A percentile compares a stretch with the other conserved stretches of the same genome.
phyloP scores from a whole-genome alignment of 2,113 vertebrate species.

The Hypanus sabinus region DNA sequence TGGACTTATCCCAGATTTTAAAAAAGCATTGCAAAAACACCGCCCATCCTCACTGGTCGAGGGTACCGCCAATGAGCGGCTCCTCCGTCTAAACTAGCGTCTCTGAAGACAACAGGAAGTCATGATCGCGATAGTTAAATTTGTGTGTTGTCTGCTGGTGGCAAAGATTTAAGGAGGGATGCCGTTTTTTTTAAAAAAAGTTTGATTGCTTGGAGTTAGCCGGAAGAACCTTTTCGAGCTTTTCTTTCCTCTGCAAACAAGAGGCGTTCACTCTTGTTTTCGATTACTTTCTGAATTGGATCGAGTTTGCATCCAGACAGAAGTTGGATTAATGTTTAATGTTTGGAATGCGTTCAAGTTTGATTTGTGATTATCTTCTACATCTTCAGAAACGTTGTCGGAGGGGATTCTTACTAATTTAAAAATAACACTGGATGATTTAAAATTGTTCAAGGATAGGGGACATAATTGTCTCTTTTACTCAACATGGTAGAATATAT shows the following conservation, averaged over 20 bases:
- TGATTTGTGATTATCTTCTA: not conserved
- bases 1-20: not conserved
- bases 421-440: not conserved
- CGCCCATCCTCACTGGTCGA: no score
- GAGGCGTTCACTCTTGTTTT: no score
- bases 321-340: not conserved
- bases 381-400: not conserved
- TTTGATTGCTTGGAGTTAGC: not conserved
- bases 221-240: no score
- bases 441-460: not conserved
- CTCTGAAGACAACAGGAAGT: not conserved
- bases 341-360: not conserved
- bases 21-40: not conserved
- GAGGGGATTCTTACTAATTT: no score
- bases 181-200: not conserved
- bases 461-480: not conserved
- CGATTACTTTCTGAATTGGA: no score
- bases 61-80: no score
- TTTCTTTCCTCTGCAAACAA: no score
- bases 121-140: not conserved
- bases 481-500: not conserved
- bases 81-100: no score
- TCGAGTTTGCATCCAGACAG: not conserved
- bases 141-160: not conserved
- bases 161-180: not conserved